Evolutionary conservation across 2,888 invertebrate species (phyloP).

Genomic region (Andrena dorsata): DNA sequence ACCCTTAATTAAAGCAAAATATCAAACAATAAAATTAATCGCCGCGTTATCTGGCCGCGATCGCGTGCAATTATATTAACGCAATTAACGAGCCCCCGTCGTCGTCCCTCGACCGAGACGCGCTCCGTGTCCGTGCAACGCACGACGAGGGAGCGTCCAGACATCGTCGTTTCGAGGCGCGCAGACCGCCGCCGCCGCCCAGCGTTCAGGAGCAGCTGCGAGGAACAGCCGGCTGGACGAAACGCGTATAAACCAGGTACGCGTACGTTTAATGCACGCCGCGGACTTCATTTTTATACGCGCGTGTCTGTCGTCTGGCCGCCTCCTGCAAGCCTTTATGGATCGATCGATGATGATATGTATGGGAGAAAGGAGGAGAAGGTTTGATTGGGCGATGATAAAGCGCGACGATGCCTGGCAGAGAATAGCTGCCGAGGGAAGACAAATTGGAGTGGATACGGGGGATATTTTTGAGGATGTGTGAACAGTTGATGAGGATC

Average conservation of each 20-base stretch:
- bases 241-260: constrained; percentile 28
- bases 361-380: background rate
- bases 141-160: constrained; percentile 39
- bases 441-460: no score
- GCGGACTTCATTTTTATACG: constrained; percentile 13
- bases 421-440: no score
- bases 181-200: background rate
- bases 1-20: constrained; percentile 50
- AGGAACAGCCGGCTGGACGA: background rate
- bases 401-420: no score
- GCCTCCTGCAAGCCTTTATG: background rate
- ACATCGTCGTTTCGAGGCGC: constrained; percentile 15
- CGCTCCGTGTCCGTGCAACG: constrained; percentile 3
- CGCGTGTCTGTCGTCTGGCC: background rate
- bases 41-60: constrained; percentile 40
- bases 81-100: constrained; percentile 53
- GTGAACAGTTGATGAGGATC: no score
- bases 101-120: constrained; percentile 45
- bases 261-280: constrained; percentile 36
- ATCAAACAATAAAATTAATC: constrained; percentile 55
- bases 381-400: constrained; percentile 12
- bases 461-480: no score
- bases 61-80: constrained; percentile 55
- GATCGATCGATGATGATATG: constrained; percentile 24
- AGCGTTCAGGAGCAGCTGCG: background rate